These are phyloP conservation scores for Styela clava DNA, from an alignment of 23 tunicate species.

Conservation along the genomic window DNA sequence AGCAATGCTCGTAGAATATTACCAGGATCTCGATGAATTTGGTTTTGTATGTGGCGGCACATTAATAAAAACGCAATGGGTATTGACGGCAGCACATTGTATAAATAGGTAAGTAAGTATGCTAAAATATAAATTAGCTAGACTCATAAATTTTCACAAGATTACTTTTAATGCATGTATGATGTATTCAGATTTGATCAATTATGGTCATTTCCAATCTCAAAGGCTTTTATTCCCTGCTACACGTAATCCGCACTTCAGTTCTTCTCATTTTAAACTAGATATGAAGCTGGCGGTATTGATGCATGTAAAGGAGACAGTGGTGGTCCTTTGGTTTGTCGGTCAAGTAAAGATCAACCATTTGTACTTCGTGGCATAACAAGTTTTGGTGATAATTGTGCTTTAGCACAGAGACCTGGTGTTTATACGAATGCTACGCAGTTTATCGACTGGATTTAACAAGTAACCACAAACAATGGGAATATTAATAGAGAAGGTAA, in stretches of 20 bases:
- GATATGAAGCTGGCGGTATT: not conserved
- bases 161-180: too few species aligned
- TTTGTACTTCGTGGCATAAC: not conserved
- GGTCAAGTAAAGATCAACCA: not conserved
- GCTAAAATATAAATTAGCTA: too few species aligned
- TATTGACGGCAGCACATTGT: not conserved
- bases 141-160: too few species aligned
- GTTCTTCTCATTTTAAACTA: too few species aligned
- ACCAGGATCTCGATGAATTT: not conserved
- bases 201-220: too few species aligned
- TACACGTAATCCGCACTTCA: too few species aligned
- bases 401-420: not conserved
- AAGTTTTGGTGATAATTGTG: constrained; percentile 4
- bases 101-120: not conserved
- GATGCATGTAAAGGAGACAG: constrained; percentile 10
- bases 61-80: not conserved
- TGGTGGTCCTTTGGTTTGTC: constrained; percentile 15
- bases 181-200: too few species aligned
- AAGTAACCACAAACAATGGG: not conserved
- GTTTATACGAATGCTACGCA: not conserved
- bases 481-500: not conserved
- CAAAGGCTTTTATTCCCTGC: too few species aligned
- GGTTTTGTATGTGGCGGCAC: not conserved
- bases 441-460: not conserved
- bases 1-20: not conserved